A percentile compares a stretch with the other conserved stretches of the same genome.
Conservation (phyloP, 2,113 vertebrate species). For the Psophia crepitans region DNA sequence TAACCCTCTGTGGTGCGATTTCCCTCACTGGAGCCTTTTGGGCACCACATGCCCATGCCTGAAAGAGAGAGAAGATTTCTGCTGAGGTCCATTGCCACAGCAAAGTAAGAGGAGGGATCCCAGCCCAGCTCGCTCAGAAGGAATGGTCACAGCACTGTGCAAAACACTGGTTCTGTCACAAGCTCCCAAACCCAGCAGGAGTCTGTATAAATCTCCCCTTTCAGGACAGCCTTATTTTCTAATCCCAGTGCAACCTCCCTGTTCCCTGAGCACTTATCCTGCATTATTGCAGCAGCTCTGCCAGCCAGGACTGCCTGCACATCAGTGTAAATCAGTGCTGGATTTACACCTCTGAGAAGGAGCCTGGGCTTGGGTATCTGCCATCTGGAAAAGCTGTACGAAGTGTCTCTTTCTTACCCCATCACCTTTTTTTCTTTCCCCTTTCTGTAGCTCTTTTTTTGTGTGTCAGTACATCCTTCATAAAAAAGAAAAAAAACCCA, state of each 20-base stretch:
- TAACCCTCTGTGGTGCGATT: background rate
- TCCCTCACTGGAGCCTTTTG: background rate
- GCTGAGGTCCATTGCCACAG: background rate
- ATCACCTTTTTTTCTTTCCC: background rate
- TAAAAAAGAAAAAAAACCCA: background rate
- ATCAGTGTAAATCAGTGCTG: background rate
- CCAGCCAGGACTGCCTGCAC: background rate
- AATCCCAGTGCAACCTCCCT: background rate
- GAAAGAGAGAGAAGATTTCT: background rate
- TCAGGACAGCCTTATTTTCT: background rate
- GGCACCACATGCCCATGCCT: background rate
- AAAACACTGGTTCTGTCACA: background rate
- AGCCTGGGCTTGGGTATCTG: background rate
- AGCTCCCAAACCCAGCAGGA: background rate
- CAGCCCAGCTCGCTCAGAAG: background rate
- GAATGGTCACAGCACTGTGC: rapidly evolving
- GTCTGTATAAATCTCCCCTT: background rate
- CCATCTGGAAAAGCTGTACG: background rate
- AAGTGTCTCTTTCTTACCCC: background rate
- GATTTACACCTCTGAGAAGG: background rate
- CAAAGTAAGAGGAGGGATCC: background rate
- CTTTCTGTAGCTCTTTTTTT: background rate
- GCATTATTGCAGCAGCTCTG: background rate
- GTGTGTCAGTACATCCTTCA: background rate
- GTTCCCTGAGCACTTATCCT: background rate